Evolutionary conservation across 2,797 vertebrate species (phyloP), one percentile per base, ranked within the genome.

Genomic region (Glyptemys insculpta): DNA sequence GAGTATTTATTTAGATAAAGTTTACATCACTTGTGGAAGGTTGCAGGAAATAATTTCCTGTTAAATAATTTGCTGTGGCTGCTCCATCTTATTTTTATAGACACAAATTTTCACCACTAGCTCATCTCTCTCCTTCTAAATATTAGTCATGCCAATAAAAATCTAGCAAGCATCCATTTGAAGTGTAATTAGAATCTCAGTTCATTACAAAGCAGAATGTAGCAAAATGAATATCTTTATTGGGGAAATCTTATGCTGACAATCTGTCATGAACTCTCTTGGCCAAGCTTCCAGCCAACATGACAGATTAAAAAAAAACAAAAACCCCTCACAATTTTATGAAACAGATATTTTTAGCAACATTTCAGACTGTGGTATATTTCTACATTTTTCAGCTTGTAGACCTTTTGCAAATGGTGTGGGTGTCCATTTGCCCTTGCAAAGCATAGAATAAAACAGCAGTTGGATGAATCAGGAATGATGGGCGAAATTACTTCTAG

Each of bases 351-450:
- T 74, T 94, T 95, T 94, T 81, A 91, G 62, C 86, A 95, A 94
- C 56, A 31, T 16, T 85, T 74, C 34, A 74, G 72, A 4, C 79
- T 84, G 6, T 84, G 27, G 83, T 50, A 54, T 49, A 87, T 93
- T 96, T 93, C 86, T 85, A 92, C 31, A 3, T 11, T 79, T 97
- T 96, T 90, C 29, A 12, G 90, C 86, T 94, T 81, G 83, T 90
- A 88, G 87, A 89, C 94, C 92, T 94, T 91, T 86, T 93, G 54
- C 82, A 91, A 25, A 89, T 83, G 65, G 52, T 88, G 74, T 0
- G 2, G 49, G 9, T 74, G 0, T 95, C 80, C 89, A 37, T 81
- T 93, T 92, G 53, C 78, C 92, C 92, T 90, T 91, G 86, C 49
- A 88, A 41, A 92, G 83, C 92, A 81, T 53, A 84, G 89, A 95